phyloP scores from a whole-genome alignment of 2,113 vertebrate genomes.

The Epinephelus lanceolatus region DNA sequence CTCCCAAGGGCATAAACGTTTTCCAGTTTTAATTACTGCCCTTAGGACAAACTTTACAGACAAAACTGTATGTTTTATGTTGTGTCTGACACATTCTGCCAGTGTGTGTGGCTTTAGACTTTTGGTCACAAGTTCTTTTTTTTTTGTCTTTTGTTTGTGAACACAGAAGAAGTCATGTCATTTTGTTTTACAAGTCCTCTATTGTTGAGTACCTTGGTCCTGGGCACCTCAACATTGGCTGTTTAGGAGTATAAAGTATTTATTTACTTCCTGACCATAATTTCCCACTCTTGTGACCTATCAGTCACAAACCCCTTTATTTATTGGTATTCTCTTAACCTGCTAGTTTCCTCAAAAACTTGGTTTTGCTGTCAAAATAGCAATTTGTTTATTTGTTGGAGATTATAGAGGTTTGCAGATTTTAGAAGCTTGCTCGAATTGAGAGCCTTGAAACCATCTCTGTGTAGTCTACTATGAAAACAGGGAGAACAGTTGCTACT shows the following conservation, averaged over 20 bases:
- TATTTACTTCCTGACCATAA: neutral
- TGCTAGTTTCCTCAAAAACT: neutral
- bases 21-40: neutral
- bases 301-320: neutral
- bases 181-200: neutral
- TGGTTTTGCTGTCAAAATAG: constrained; percentile 3
- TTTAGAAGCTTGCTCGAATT: neutral
- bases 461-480: constrained; percentile 8
- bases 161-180: neutral
- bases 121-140: neutral
- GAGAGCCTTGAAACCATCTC: neutral
- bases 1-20: neutral
- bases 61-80: neutral
- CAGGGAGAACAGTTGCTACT: constrained; percentile 8
- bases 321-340: neutral
- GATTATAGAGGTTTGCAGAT: neutral
- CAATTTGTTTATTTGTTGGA: neutral
- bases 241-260: neutral
- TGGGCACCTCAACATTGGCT: neutral
- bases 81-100: neutral
- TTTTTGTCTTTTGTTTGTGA: neutral
- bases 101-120: neutral
- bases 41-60: neutral
- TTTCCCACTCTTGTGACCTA: neutral
- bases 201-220: neutral